Evolutionary conservation across 2,888 invertebrate genomes (phyloP), one percentile per base, ranked within the genome.

Genomic region (Eilema griseolum): DNA sequence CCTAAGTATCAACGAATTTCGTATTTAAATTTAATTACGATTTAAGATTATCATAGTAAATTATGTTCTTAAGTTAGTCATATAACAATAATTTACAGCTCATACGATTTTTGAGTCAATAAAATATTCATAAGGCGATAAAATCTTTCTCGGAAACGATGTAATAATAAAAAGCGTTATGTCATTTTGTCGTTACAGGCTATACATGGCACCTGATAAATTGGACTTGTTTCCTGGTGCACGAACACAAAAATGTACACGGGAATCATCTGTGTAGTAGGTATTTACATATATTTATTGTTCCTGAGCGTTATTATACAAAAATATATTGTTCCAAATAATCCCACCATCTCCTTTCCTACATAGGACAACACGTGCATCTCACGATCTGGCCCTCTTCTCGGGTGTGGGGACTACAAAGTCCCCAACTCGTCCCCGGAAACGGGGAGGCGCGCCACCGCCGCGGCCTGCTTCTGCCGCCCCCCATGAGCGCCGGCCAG

Each of bases 41-140:
- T 72, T 70, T 56, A 66, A 75, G 56, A 66, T 69, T 70, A 70
- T 66, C 74, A 62, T 72, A 80, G 79, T 82, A 77, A 79, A 80
- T 81, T 67, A 28, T 71, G 61, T 76, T 77, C 70, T 71, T 75
- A 72, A 81, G 67, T 76, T 70, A 74, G 70, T 64, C 72, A 77
- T 77, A 72, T 79, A 76, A 75, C 65, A 70, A 76, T 77, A 87
- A 89, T 89, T 87, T 87, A 89, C 83, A 78, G 80, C 72, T 78
- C 76, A 71, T 84, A 83, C 74, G 80, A 78, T 84, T 87, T 85
- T 78, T 70, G 65, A 85, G 75, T 81, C 79, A 85, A 87, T 89
- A 85, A 86, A 89, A 87, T 89, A 90, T 90, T 89, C 88, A 88
- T 89, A 83, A 86, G 86, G 80, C 82, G 87, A 89, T 90, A 82